Percentiles rank a stretch among this genome's conserved stretches.
These are phyloP conservation scores for Entomobrya proxima DNA, from an alignment of 2,888 invertebrate genomes.

Conservation along the genomic window DNA sequence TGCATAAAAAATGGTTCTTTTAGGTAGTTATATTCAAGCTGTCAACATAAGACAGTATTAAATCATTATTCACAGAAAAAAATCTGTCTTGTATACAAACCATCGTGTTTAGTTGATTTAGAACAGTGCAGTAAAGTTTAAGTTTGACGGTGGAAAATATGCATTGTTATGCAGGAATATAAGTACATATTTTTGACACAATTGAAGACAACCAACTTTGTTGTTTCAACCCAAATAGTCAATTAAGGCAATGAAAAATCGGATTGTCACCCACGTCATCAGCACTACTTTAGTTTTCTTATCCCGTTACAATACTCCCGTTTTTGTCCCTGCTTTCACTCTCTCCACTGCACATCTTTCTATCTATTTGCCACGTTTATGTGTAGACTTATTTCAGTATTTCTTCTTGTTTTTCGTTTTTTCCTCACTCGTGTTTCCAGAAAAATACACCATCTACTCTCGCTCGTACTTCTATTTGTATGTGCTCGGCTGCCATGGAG, in stretches of 20 bases:
- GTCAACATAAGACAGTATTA: neutral
- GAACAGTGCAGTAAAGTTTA: neutral
- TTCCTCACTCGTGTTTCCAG: neutral
- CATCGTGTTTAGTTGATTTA: neutral
- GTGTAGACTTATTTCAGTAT: neutral
- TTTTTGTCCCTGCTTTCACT: neutral
- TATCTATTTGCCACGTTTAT: neutral
- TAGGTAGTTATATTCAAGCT: neutral
- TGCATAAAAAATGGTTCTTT: conserved; percentile 1
- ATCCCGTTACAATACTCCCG: neutral
- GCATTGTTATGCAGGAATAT: neutral
- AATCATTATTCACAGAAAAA: too few relatives aligned
- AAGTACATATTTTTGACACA: neutral
- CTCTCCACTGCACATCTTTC: neutral
- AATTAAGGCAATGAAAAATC: neutral
- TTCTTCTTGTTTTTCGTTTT: neutral
- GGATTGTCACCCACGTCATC: neutral
- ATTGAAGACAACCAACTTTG: neutral
- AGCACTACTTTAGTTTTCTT: neutral
- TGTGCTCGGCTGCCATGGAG: neutral
- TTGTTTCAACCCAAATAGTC: conserved; percentile 19
- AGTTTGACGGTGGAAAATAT: conserved; percentile 9
- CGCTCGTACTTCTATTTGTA: neutral
- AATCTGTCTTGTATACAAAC: too few relatives aligned
- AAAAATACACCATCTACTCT: neutral